phyloP scores from a whole-genome alignment of 2,797 vertebrate species.

The Allobates femoralis region DNA sequence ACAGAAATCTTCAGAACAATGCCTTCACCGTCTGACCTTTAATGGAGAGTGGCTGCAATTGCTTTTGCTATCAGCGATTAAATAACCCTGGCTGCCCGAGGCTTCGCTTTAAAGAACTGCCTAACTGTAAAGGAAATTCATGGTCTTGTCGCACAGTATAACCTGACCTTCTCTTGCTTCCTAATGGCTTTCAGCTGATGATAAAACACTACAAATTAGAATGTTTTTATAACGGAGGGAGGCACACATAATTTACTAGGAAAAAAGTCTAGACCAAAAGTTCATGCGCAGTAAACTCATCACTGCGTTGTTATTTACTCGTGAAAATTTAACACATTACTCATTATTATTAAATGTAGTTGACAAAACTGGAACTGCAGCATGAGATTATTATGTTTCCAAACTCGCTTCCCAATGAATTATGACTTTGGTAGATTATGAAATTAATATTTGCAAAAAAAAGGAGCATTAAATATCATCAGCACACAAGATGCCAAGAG shows the following conservation, averaged over 20 bases:
- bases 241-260: constrained; percentile 64
- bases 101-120: constrained; percentile 56
- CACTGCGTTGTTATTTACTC: constrained; percentile 61
- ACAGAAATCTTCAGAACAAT: constrained; percentile 28
- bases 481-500: constrained; percentile 62
- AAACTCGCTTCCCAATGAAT: constrained; percentile 47
- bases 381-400: constrained; percentile 51
- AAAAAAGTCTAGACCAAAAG: constrained; percentile 43
- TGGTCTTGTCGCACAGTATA: constrained; percentile 58
- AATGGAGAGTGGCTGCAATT: constrained; percentile 38
- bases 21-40: constrained; percentile 48
- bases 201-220: constrained; percentile 61
- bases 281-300: constrained; percentile 60
- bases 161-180: constrained; percentile 59
- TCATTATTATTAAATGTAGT: constrained; percentile 68
- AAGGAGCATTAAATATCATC: constrained; percentile 68
- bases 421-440: constrained; percentile 41
- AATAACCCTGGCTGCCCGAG: constrained; percentile 43
- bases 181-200: constrained; percentile 60
- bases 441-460: constrained; percentile 57
- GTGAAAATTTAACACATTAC: constrained; percentile 66
- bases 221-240: constrained; percentile 42
- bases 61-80: constrained; percentile 54
- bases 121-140: constrained; percentile 58
- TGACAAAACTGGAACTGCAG: constrained; percentile 28